Evolutionary conservation across 2,888 invertebrate species (phyloP).

Genomic region (Xylota sylvarum): DNA sequence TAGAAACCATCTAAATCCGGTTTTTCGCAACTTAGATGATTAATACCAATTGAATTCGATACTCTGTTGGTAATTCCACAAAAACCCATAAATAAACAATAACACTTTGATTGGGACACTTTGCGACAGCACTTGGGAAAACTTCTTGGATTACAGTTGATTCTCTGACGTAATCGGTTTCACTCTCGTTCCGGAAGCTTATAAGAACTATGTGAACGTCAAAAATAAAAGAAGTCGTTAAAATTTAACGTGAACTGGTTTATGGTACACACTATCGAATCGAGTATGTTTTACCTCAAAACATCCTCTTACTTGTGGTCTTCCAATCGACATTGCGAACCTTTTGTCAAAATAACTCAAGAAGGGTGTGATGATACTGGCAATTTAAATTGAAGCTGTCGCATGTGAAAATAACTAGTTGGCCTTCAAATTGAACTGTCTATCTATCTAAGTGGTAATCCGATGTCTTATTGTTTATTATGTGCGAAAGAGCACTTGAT

Average conservation of each 20-base stretch:
- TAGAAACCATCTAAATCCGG: constrained; percentile 13
- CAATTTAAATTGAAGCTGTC: constrained; percentile 27
- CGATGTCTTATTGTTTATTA: background rate
- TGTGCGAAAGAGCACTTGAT: background rate
- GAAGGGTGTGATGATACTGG: constrained; percentile 36
- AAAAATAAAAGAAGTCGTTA: background rate
- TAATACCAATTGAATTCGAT: constrained; percentile 3
- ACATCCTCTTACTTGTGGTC: constrained; percentile 5
- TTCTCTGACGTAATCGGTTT: constrained; percentile 16
- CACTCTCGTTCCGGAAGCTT: constrained; percentile 27
- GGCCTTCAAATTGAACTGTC: constrained; percentile 9
- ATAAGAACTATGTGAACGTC: background rate
- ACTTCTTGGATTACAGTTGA: constrained; percentile 10
- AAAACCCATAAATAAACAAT: constrained; percentile 5
- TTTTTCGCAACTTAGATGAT: constrained; percentile 9
- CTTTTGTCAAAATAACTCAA: constrained; percentile 3
- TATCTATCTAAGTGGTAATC: background rate
- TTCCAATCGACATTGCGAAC: background rate
- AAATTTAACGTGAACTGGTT: constrained; percentile 10
- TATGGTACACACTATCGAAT: constrained; percentile 6
- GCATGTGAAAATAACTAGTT: constrained; percentile 4
- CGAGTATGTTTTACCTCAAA: background rate
- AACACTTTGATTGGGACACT: constrained; percentile 4
- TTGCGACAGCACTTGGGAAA: constrained; percentile 2
- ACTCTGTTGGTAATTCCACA: constrained; percentile 1